Conservation (phyloP, 1,140 invertebrate genomes). For the Helicoverpa zea region DNA sequence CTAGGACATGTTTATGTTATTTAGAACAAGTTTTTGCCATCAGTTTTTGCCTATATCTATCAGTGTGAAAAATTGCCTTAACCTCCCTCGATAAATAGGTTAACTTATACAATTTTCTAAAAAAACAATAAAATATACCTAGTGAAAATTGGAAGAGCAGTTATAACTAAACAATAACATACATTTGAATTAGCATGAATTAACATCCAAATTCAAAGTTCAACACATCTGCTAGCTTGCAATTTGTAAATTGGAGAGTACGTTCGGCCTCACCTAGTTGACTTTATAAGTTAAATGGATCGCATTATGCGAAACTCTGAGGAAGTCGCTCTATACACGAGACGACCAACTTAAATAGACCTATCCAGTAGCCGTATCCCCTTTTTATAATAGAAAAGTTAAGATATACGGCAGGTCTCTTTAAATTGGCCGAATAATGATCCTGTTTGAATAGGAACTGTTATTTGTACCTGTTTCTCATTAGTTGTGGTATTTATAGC, state of each 20-base stretch:
- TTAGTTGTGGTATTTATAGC: not conserved
- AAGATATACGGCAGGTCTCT: conserved; percentile 16
- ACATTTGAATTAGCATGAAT: too few relatives aligned
- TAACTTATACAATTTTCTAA: too few relatives aligned
- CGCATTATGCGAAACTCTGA: conserved; percentile 30
- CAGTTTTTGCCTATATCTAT: too few relatives aligned
- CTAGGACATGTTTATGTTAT: too few relatives aligned
- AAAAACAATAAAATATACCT: too few relatives aligned
- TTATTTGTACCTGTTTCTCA: conserved; percentile 30
- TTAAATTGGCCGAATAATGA: conserved; percentile 1
- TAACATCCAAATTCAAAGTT: not conserved
- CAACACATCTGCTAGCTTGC: not conserved
- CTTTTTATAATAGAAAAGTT: conserved; percentile 20
- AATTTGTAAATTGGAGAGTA: conserved; percentile 38
- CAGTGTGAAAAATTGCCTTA: too few relatives aligned
- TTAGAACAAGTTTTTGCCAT: too few relatives aligned
- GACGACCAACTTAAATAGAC: conserved; percentile 15
- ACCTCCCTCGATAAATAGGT: too few relatives aligned
- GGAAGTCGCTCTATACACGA: conserved; percentile 17
- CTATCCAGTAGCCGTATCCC: not conserved
- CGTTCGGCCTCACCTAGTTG: not conserved
- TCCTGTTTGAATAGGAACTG: conserved; percentile 17
- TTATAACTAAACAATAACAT: too few relatives aligned
- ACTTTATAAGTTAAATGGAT: conserved; percentile 34
- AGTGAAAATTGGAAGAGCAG: too few relatives aligned